Conservation (phyloP, 2,113 vertebrate genomes). For the Limanda limanda region DNA sequence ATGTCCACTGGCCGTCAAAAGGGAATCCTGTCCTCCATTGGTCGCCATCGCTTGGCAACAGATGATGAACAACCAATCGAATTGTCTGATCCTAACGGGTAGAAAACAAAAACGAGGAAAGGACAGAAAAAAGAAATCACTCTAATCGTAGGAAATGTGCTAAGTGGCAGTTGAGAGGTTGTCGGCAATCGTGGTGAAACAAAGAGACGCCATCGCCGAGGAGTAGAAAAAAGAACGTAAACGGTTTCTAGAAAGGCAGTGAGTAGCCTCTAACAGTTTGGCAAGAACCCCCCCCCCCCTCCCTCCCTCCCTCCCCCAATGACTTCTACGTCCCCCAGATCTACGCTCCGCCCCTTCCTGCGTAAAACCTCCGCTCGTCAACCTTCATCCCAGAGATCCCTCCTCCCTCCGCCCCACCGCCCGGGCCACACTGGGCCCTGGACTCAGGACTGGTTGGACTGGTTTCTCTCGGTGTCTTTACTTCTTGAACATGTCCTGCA, state of each 20-base stretch:
- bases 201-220: background rate
- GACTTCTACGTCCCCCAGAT: background rate
- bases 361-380: background rate
- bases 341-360: background rate
- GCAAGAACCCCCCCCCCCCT: constrained; percentile 44
- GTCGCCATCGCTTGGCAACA: constrained; percentile 13
- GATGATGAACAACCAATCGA: constrained; percentile 24
- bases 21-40: constrained; percentile 39
- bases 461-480: constrained; percentile 77
- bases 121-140: constrained; percentile 6
- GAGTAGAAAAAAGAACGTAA: constrained; percentile 70
- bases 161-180: constrained; percentile 64
- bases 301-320: constrained; percentile 3
- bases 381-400: constrained; percentile 2
- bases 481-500: constrained; percentile 99
- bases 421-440: constrained; percentile 55
- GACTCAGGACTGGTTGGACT: constrained; percentile 43
- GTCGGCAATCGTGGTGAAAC: constrained; percentile 39
- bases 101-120: constrained; percentile 27
- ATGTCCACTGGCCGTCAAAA: constrained; percentile 11
- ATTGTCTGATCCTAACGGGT: constrained; percentile 18
- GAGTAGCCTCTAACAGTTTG: constrained; percentile 76
- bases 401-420: constrained; percentile 63
- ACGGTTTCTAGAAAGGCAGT: constrained; percentile 76
- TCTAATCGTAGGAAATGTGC: constrained; percentile 47